Evolutionary conservation across 2,888 invertebrate genomes (phyloP).

Genomic region (Mechanitis mazaeus): DNA sequence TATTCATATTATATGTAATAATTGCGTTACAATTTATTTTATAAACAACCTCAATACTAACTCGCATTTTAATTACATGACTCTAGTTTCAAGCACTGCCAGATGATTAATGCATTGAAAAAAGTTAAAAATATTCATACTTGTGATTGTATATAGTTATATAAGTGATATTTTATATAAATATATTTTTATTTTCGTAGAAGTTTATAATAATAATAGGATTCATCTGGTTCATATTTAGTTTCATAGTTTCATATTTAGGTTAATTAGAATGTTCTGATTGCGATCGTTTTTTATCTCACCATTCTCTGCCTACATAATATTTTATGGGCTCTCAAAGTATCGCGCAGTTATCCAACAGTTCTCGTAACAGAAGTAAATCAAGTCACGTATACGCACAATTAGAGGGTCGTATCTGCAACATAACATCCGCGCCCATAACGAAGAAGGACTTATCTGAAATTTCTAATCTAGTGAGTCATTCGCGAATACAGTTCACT

Average conservation of each 20-base stretch:
- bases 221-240: not conserved
- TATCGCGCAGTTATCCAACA: conserved; percentile 3
- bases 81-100: not conserved
- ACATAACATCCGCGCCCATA: conserved; percentile 59
- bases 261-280: not conserved
- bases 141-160: not conserved
- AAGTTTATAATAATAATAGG: not conserved
- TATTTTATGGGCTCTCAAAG: conserved; percentile 5
- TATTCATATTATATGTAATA: conserved; percentile 29
- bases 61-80: not conserved
- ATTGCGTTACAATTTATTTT: conserved; percentile 5
- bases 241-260: not conserved
- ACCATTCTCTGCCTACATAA: not conserved
- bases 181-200: no score
- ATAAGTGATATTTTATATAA: not conserved
- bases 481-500: conserved; percentile 49
- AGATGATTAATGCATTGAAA: not conserved
- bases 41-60: not conserved
- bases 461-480: conserved; percentile 67
- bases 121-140: not conserved
- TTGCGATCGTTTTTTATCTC: conserved; percentile 1
- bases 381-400: conserved; percentile 58
- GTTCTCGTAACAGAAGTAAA: conserved; percentile 40
- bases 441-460: conserved; percentile 59
- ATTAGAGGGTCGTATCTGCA: conserved; percentile 57